phyloP scores from a whole-genome alignment of 2,113 vertebrate genomes.

The rat (Rattus norvegicus) region DNA sequence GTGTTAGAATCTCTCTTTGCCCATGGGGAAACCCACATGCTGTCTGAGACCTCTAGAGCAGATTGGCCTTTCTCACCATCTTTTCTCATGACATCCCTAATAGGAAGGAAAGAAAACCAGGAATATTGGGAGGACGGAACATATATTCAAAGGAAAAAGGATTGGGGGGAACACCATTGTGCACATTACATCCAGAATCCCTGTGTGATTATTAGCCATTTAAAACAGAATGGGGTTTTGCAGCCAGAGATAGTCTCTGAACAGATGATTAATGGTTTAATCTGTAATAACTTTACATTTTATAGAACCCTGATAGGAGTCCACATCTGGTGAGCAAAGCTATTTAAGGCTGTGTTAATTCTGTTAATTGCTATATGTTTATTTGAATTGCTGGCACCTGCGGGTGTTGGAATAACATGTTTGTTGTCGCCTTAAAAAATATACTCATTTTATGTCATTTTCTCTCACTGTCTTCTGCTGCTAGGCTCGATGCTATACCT shows the following conservation, averaged over 20 bases:
- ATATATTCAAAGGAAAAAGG: constrained; percentile 78
- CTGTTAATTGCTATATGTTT: constrained; percentile 89
- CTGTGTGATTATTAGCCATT: constrained; percentile 86
- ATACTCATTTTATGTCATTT: constrained; percentile 57
- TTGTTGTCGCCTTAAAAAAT: constrained; percentile 55
- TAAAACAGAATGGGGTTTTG: constrained; percentile 84
- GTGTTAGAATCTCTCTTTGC: not conserved
- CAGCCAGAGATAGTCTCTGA: constrained; percentile 87
- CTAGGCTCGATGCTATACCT: not conserved
- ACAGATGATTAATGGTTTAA: constrained; percentile 90
- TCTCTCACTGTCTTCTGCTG: constrained; percentile 72
- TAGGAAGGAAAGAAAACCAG: constrained; percentile 30
- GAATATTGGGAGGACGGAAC: constrained; percentile 61
- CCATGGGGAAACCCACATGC: not conserved
- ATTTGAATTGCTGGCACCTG: constrained; percentile 90
- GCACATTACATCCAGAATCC: constrained; percentile 80
- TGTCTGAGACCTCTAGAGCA: not conserved
- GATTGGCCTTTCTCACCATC: not conserved
- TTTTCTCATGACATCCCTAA: constrained; percentile 47
- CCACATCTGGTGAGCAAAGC: constrained; percentile 89
- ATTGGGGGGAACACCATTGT: constrained; percentile 71
- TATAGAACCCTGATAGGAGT: constrained; percentile 87
- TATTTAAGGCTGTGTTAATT: constrained; percentile 92
- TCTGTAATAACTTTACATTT: constrained; percentile 89
- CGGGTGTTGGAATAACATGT: constrained; percentile 84